Evolutionary conservation across 2,797 vertebrate genomes (phyloP).

Genomic region (Muscicapa striata): DNA sequence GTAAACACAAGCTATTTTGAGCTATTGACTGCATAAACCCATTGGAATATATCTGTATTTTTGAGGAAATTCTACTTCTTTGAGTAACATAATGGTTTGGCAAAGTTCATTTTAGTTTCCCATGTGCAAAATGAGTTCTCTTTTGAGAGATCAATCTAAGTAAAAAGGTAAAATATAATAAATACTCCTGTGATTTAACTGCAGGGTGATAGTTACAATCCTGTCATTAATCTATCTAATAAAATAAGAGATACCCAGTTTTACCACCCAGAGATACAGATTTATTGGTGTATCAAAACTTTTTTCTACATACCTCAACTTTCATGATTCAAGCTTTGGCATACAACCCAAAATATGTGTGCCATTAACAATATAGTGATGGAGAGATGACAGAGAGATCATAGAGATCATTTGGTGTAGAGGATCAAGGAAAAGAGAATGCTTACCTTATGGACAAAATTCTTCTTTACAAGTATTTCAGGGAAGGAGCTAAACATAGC

Average conservation of each 20-base stretch:
- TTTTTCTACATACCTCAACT: not conserved
- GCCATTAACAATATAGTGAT: not conserved
- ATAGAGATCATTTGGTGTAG: not conserved
- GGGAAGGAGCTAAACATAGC: not conserved
- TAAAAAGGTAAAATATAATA: not conserved
- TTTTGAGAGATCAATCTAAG: not conserved
- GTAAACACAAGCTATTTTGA: not conserved
- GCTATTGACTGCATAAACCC: not conserved
- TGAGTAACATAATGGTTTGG: not conserved
- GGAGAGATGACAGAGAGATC: not conserved
- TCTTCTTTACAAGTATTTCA: not conserved
- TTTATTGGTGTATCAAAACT: not conserved
- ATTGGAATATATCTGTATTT: not conserved
- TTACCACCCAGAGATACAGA: not conserved
- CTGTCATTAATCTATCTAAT: not conserved
- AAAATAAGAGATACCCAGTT: not conserved
- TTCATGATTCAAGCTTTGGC: not conserved
- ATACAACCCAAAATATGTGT: not conserved
- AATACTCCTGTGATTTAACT: not conserved
- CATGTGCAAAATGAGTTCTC: not conserved
- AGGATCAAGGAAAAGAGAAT: not conserved
- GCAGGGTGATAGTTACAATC: not conserved
- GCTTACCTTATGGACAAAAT: not conserved
- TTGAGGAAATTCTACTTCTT: not conserved
- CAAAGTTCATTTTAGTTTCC: not conserved